Base-by-base conservation (phyloP, 2,888 invertebrate genomes). In the Plutella xylostella region DNA sequence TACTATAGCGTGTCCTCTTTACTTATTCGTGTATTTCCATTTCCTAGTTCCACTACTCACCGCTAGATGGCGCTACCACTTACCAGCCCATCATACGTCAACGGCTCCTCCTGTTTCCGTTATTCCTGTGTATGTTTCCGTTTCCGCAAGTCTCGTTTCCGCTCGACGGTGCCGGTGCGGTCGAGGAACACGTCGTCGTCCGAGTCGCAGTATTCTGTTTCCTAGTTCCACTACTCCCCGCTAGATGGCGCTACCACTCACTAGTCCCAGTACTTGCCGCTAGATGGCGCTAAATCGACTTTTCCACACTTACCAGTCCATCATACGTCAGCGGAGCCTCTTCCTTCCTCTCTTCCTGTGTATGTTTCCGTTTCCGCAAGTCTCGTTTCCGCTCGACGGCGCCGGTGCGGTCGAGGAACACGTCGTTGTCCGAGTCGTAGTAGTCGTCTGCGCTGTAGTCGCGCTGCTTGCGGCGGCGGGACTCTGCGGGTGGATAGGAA, bases 111-210 rank as follows among this genome's bases (percentile, higher is more conserved):
- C 3, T 50, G 85, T 61, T 87, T 88, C 0, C 87, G 87, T 52
- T 87, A 85, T 51, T 87, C 85, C 48, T 66, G 78, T 3, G 85
- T 85, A 49, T 87, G 87, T 15, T 82, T 72, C 64, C 87, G 85
- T 90, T 93, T 94, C 45, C 97, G 85, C 47, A 88, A 87, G 56
- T 89, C 86, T 6, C 98, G 86, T 66, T 97, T 97, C 55, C 88
- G 88, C 69, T 97, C 97, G 18, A 98, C 89, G 45, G 91, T 89
- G 1, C 98, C 98, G 0, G 99, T 99, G 50, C 98, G 85, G 69
- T 99, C 99, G 44, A 96, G 86, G 80, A 93, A 99, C 18, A 92
- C 92, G 70, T 99, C 98, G 49, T 99, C 98, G 61, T 99, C 97
- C 1, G 94, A 94, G 55, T 94, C 94, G 68, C 96, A 96, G 66